phyloP scores from a whole-genome alignment of 1,140 invertebrate genomes.

The Harlomillsia oculata region DNA sequence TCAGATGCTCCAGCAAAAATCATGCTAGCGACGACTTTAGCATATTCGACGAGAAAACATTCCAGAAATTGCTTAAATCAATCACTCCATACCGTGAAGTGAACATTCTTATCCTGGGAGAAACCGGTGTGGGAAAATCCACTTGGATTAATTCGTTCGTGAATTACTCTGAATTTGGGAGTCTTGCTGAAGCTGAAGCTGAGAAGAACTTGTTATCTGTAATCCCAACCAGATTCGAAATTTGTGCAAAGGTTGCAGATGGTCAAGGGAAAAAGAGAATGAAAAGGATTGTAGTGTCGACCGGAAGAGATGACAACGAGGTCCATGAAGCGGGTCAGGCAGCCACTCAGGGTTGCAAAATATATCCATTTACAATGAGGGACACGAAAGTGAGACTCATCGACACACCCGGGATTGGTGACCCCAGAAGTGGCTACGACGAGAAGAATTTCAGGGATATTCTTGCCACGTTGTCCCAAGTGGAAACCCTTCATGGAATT shows the following conservation, averaged over 20 bases:
- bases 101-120: conserved; percentile 18
- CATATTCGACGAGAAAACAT: not conserved
- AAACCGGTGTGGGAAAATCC: conserved; percentile 31
- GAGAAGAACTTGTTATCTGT: not conserved
- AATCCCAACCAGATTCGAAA: conserved; percentile 3
- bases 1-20: no score
- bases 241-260: no score
- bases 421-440: conserved; percentile 35
- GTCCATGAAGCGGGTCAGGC: not conserved
- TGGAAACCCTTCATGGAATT: conserved; percentile 35
- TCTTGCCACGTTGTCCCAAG: conserved; percentile 18
- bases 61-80: not conserved
- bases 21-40: not conserved
- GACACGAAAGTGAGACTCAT: conserved; percentile 29
- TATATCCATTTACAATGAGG: conserved; percentile 8
- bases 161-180: conserved; percentile 13
- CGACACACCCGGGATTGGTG: conserved; percentile 38
- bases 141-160: conserved; percentile 33
- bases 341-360: conserved; percentile 10
- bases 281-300: not conserved
- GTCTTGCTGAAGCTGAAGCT: conserved; percentile 4
- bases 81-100: not conserved
- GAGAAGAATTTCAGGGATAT: conserved; percentile 33
- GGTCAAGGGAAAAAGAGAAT: conserved; percentile 9
- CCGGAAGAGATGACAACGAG: conserved; percentile 17